phyloP scores from a whole-genome alignment of 2,113 vertebrate species.

The Protobothrops mucrosquamatus region DNA sequence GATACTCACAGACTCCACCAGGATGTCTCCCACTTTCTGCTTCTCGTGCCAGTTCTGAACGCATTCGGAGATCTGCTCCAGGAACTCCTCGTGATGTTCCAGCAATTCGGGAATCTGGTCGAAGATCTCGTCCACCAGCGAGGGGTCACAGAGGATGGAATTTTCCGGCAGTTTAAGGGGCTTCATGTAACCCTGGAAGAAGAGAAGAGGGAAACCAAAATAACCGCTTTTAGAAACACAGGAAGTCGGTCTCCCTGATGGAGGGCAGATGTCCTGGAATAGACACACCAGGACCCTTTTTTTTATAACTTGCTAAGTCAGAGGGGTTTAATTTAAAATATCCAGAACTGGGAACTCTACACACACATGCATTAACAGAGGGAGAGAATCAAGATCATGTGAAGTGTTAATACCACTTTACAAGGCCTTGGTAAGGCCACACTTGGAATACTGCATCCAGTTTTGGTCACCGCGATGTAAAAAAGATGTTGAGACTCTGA shows the following conservation, averaged over 20 bases:
- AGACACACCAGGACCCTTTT: not conserved
- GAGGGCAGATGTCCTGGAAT: not conserved
- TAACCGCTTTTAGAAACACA: not conserved
- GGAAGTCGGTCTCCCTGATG: not conserved
- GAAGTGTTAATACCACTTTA: no score
- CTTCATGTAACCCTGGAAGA: slow-evolving; percentile 91
- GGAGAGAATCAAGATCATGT: no score
- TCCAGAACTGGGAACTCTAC: not conserved
- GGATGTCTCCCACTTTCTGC: slow-evolving; percentile 91
- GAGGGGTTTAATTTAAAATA: not conserved
- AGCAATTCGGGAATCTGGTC: slow-evolving; percentile 96
- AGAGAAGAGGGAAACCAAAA: not conserved
- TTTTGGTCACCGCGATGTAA: no score
- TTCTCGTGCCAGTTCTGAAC: slow-evolving; percentile 92
- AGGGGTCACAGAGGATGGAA: slow-evolving; percentile 85
- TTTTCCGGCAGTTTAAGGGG: slow-evolving; percentile 93
- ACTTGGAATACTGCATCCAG: no score
- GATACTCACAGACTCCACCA: slow-evolving; percentile 87
- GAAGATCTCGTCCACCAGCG: slow-evolving; percentile 96
- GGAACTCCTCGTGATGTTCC: slow-evolving; percentile 95
- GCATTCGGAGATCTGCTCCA: slow-evolving; percentile 87
- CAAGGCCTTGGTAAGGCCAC: no score
- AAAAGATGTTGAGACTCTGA: no score
- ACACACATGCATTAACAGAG: no score
- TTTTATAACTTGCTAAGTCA: not conserved